phyloP scores from a whole-genome alignment of 2,113 vertebrate species.

The Himantopus leucocephalus region DNA sequence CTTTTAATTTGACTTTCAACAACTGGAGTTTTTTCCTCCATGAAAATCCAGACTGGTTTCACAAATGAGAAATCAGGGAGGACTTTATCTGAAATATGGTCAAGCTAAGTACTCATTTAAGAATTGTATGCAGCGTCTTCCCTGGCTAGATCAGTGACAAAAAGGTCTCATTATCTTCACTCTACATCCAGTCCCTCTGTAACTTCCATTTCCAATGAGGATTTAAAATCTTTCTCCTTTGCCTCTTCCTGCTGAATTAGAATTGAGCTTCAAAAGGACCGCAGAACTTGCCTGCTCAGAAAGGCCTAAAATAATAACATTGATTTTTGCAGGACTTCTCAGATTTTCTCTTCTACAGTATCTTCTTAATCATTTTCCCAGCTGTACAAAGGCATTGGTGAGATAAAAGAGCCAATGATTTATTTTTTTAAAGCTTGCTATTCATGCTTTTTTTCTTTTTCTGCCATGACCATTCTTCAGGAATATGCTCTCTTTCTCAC shows the following conservation, averaged over 20 bases:
- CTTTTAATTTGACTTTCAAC: background rate
- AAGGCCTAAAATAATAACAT: background rate
- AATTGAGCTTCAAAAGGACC: slow-evolving; percentile 5
- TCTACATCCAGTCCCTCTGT: background rate
- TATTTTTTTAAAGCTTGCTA: background rate
- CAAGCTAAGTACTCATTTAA: background rate
- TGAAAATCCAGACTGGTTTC: background rate
- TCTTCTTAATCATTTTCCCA: background rate
- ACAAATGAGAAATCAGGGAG: background rate
- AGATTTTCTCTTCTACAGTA: background rate
- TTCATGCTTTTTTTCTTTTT: background rate
- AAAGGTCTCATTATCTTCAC: background rate
- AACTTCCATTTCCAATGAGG: background rate
- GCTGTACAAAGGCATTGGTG: background rate
- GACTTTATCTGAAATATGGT: background rate
- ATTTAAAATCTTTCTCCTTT: background rate
- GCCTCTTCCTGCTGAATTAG: background rate
- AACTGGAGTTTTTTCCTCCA: accelerated
- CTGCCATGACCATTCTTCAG: background rate
- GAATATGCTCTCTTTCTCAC: background rate
- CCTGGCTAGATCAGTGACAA: background rate
- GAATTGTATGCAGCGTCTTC: background rate
- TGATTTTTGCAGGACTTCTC: background rate
- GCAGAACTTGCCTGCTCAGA: background rate
- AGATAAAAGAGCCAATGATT: background rate